Evolutionary conservation across 2,113 vertebrate genomes (phyloP), one percentile per base, ranked within the genome.

Genomic region (Alethe diademata): DNA sequence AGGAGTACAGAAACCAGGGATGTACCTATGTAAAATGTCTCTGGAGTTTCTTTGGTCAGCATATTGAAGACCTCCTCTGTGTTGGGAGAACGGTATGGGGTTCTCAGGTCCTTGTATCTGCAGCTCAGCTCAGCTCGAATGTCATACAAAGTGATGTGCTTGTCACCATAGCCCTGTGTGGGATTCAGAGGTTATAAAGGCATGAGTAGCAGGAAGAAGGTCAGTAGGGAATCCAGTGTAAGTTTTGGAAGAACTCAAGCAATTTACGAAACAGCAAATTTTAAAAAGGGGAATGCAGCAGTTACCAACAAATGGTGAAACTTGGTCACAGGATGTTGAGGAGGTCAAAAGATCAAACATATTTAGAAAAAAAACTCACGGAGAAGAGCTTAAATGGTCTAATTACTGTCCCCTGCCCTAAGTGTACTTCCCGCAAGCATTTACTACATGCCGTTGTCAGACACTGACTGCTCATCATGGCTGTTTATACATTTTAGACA

Each of bases 11-110:
- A 38, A 83, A 72, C 5, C 19, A 82, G 72, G 61, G 6, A 72
- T 12, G 11, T 98, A 99, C 99, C 99, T 31, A 99, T 99, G 93
- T 99, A 99, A 97, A 99, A 99, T 23, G 99, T 99, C 97, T 99
- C 99, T 20, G 99, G 99, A 5, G 99, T 99, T 97, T 99, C 99
- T 97, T 99, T 99, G 91, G 99, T 99, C 96, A 99, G 98, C 98
- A 99, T 97, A 85, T 99, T 99, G 96, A 99, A 99, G 95, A 99
- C 98, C 84, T 99, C 99, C 89, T 99, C 99, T 2, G 99, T 99
- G 97, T 99, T 99, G 53, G 99, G 98, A 73, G 99, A 98, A 83
- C 99, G 98, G 97, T 99, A 99, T 0, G 98, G 96, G 54, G 99
- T 99, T 92, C 99, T 97, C 65, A 99, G 98, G 96, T 99, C 99